Conservation (phyloP, 2,797 vertebrate species). For the Periophthalmus magnuspinnatus region DNA sequence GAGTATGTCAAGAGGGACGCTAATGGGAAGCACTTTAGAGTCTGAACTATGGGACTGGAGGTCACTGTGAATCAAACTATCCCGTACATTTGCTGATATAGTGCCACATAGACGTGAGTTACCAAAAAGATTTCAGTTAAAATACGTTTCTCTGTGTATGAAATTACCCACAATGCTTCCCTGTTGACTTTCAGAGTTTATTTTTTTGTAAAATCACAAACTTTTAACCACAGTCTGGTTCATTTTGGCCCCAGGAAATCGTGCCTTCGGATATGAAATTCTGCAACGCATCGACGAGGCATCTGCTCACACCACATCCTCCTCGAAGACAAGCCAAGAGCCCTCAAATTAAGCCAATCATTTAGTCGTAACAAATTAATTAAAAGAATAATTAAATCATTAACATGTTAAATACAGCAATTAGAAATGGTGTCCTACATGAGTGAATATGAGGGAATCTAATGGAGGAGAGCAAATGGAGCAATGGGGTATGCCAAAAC, state of each 20-base stretch:
- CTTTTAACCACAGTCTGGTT: neutral
- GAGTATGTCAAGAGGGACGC: neutral
- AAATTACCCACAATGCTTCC: neutral
- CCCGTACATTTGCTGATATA: constrained; percentile 52
- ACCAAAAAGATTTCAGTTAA: no score
- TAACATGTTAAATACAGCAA: constrained; percentile 82
- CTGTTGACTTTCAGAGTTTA: neutral
- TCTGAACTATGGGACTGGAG: constrained; percentile 10
- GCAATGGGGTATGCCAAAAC: constrained; percentile 73
- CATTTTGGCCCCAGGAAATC: constrained; percentile 7
- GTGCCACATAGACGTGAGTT: constrained; percentile 45
- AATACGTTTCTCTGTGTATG: no score
- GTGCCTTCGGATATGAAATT: constrained; percentile 36
- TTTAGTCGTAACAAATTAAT: constrained; percentile 85
- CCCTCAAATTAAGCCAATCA: constrained; percentile 81
- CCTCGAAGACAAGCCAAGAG: constrained; percentile 71
- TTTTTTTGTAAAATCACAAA: neutral
- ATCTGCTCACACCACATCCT: constrained; percentile 50
- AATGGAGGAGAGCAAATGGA: constrained; percentile 73
- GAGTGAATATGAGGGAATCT: constrained; percentile 79
- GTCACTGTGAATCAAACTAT: constrained; percentile 46
- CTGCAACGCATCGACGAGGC: constrained; percentile 51
- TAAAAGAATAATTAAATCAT: constrained; percentile 86
- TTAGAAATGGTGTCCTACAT: constrained; percentile 83
- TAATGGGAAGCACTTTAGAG: constrained; percentile 16